Evolutionary conservation across 2,797 vertebrate species (phyloP).

Genomic region (Esox masquinongy): DNA sequence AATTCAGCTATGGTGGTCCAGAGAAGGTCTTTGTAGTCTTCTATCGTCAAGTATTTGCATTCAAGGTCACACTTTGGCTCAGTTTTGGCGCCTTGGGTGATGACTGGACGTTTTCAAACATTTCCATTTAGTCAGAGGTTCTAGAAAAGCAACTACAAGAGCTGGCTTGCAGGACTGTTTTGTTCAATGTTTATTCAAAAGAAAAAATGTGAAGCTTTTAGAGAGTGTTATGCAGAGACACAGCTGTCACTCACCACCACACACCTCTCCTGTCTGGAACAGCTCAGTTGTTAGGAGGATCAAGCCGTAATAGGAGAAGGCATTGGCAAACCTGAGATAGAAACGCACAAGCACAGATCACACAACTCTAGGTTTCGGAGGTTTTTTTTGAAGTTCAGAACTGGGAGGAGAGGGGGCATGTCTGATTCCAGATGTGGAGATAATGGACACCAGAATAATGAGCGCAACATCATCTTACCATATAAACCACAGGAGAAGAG

Average conservation of each 20-base stretch:
- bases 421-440: background rate
- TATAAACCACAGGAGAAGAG: constrained; percentile 89
- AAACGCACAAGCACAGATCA: constrained; percentile 18
- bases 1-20: constrained; percentile 94
- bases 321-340: constrained; percentile 83
- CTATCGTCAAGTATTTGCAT: constrained; percentile 84
- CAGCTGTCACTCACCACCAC: constrained; percentile 77
- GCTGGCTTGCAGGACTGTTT: background rate
- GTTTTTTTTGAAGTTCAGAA: background rate
- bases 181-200: background rate
- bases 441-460: background rate
- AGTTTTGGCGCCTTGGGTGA: constrained; percentile 73
- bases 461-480: constrained; percentile 75
- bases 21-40: constrained; percentile 88
- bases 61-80: constrained; percentile 83
- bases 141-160: background rate
- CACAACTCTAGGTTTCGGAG: background rate
- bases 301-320: constrained; percentile 90
- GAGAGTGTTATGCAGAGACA: background rate
- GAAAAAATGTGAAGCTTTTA: background rate
- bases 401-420: background rate
- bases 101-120: constrained; percentile 60
- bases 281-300: constrained; percentile 90
- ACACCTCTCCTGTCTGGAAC: constrained; percentile 84
- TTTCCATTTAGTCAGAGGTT: background rate